Conservation (phyloP, 37 sponge, comb jelly and placozoan species). For the Halisarca cf. caerulea region DNA sequence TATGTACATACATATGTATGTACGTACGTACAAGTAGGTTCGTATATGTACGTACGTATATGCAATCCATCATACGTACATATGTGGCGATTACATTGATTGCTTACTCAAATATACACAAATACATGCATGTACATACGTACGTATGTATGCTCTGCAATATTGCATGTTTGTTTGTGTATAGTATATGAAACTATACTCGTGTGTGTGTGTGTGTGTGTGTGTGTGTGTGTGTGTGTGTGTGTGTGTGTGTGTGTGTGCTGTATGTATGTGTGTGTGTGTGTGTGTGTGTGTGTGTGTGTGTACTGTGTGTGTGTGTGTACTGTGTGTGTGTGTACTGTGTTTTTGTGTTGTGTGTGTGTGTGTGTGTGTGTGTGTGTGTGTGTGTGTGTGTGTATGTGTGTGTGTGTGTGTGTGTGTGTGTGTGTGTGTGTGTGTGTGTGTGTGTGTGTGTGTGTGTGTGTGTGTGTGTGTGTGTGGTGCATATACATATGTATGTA, state of each 20-base stretch:
- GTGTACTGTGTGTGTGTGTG: neutral
- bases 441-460: neutral
- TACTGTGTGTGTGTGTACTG: constrained; percentile 4
- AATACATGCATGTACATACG: neutral
- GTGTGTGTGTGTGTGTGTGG: neutral
- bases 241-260: constrained; percentile 4
- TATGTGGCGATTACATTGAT: too few species aligned
- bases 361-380: constrained; percentile 23
- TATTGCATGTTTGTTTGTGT: neutral
- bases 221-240: too few species aligned
- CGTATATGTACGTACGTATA: neutral
- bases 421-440: constrained; percentile 2
- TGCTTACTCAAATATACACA: neutral
- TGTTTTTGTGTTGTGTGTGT: neutral
- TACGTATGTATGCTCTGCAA: neutral
- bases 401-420: too few species aligned
- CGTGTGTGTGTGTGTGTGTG: neutral
- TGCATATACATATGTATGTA: neutral
- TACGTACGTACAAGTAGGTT: neutral
- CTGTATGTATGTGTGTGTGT: neutral
- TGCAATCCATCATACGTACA: neutral
- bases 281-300: neutral
- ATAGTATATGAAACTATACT: neutral
- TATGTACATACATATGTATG: neutral
- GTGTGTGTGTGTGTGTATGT: neutral